A percentile compares a stretch with the other conserved stretches of the same genome.
These are phyloP conservation scores for Triplophysa yarkandensis DNA, from an alignment of 2,797 vertebrate species.

Conservation along the genomic window DNA sequence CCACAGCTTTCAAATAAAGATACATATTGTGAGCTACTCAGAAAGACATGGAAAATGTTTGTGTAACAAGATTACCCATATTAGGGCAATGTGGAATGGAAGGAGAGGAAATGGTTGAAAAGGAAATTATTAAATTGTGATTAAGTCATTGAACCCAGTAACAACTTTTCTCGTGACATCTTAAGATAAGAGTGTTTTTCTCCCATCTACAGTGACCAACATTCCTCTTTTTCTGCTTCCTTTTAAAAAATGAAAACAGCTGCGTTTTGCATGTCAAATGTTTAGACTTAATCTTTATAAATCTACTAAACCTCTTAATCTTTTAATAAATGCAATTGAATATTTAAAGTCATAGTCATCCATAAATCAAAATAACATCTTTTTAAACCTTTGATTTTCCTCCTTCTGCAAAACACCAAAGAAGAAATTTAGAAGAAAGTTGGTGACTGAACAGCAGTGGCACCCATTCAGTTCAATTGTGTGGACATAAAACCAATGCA, in stretches of 20 bases:
- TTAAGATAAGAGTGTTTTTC: slow-evolving; percentile 30
- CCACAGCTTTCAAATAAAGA: slow-evolving; percentile 29
- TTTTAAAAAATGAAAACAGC: neutral
- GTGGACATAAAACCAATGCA: no score
- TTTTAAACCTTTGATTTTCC: no score
- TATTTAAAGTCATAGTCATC: no score
- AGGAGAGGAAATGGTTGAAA: slow-evolving; percentile 26
- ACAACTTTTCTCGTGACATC: slow-evolving; percentile 32
- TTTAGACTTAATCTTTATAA: no score
- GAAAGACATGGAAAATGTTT: slow-evolving; percentile 28
- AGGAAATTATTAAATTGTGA: slow-evolving; percentile 31
- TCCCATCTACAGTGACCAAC: neutral
- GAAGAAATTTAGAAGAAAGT: no score
- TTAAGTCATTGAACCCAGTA: slow-evolving; percentile 37
- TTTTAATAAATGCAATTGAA: no score
- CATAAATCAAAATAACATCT: no score
- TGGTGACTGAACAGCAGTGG: no score
- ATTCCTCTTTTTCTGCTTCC: neutral
- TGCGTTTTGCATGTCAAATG: neutral
- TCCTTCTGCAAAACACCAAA: no score
- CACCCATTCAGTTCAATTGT: no score
- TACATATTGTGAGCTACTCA: slow-evolving; percentile 17
- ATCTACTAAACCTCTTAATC: no score
- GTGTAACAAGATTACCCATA: slow-evolving; percentile 41
- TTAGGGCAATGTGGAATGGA: slow-evolving; percentile 29